phyloP scores from a whole-genome alignment of 1,140 invertebrate species.

The Pemphigus obesinymphae region DNA sequence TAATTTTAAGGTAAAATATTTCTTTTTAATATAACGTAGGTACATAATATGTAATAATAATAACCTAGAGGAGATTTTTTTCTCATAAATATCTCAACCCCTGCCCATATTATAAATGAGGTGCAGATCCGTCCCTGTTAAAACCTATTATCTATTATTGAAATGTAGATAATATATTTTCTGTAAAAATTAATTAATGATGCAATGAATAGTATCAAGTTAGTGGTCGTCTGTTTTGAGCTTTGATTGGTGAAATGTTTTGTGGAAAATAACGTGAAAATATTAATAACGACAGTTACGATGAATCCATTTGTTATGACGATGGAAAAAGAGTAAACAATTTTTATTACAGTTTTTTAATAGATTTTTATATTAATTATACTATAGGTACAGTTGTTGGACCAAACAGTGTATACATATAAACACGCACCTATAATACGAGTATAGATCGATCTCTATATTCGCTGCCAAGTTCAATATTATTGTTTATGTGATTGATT shows the following conservation, averaged over 20 bases:
- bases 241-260: background rate
- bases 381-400: no score
- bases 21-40: no score
- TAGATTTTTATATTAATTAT: no score
- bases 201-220: background rate
- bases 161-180: no score
- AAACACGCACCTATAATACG: background rate
- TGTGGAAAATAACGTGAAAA: background rate
- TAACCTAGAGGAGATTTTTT: no score
- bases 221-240: background rate
- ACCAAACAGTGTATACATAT: background rate
- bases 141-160: no score
- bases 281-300: background rate
- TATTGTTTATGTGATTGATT: slow-evolving; percentile 9
- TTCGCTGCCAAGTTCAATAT: slow-evolving; percentile 15
- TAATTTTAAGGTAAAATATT: no score
- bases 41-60: no score
- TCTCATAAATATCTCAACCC: no score
- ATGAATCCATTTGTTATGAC: background rate
- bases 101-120: no score
- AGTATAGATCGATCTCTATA: slow-evolving; percentile 7
- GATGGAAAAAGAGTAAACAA: no score
- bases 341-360: background rate
- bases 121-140: no score
- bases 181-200: background rate